A percentile compares a stretch with the other conserved stretches of the same genome.
Evolutionary conservation across 2,888 invertebrate genomes (phyloP).

Genomic region (Branchellion lobata): DNA sequence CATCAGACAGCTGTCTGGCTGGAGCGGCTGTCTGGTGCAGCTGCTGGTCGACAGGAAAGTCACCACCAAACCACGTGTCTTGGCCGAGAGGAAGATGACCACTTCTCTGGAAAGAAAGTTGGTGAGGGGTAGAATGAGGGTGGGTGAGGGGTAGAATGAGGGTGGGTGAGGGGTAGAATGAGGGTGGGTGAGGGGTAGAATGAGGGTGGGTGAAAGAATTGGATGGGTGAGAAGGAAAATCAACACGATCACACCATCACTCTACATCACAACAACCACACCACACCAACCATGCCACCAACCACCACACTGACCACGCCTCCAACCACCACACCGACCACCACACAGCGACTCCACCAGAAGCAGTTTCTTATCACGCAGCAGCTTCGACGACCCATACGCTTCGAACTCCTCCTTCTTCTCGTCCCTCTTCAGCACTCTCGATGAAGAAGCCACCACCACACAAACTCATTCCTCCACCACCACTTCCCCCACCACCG

Average conservation of each 20-base stretch:
- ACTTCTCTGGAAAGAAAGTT: no score
- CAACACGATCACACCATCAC: no score
- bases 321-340: no score
- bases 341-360: background rate
- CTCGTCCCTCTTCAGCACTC: background rate
- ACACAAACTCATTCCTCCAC: background rate
- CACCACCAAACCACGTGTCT: background rate
- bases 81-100: background rate
- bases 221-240: no score
- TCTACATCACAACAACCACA: no score
- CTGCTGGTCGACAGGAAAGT: background rate
- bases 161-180: no score
- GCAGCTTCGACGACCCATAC: constrained; percentile 8
- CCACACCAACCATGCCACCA: no score
- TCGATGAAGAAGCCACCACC: background rate
- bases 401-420: background rate
- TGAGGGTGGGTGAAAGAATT: no score
- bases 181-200: no score
- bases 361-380: background rate
- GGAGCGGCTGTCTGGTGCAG: background rate
- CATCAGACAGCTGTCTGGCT: constrained; percentile 1
- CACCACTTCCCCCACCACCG: background rate
- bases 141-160: no score
- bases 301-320: no score
- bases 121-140: no score